Conservation (phyloP, 1,140 invertebrate genomes). For the Apis dorsata region DNA sequence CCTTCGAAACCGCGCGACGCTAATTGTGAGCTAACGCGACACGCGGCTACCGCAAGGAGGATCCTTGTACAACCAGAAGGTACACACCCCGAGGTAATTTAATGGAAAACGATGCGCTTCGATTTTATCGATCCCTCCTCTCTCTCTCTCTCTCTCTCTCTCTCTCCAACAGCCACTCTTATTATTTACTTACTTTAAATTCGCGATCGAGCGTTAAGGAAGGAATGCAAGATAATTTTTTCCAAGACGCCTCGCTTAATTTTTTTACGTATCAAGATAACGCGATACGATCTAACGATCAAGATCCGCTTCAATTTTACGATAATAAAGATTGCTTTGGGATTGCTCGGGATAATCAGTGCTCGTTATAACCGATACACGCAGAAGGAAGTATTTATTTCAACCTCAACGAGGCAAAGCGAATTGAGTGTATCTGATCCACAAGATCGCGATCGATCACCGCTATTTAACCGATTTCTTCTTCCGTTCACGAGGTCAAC, state of each 20-base stretch:
- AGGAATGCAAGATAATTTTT: neutral
- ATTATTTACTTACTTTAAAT: neutral
- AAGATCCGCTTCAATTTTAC: neutral
- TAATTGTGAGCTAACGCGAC: constrained; percentile 41
- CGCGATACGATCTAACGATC: neutral
- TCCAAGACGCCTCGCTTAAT: neutral
- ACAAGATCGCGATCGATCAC: neutral
- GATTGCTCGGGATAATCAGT: neutral
- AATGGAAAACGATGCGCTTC: constrained; percentile 17
- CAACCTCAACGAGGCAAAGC: neutral
- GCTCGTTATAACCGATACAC: neutral
- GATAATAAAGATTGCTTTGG: neutral
- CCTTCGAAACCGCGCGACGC: constrained; percentile 39
- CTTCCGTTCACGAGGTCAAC: too few relatives aligned
- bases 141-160: too few relatives aligned
- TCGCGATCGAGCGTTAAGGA: neutral
- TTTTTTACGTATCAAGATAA: neutral
- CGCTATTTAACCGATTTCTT: neutral
- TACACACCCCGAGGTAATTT: neutral
- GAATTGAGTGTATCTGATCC: neutral
- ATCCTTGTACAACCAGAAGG: neutral
- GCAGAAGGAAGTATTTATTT: neutral
- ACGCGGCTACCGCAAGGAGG: constrained; percentile 18
- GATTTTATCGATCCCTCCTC: neutral
- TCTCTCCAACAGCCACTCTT: neutral